Evolutionary conservation across 2,113 vertebrate species (phyloP).

Genomic region (Cyprinodon brontotheroides): DNA sequence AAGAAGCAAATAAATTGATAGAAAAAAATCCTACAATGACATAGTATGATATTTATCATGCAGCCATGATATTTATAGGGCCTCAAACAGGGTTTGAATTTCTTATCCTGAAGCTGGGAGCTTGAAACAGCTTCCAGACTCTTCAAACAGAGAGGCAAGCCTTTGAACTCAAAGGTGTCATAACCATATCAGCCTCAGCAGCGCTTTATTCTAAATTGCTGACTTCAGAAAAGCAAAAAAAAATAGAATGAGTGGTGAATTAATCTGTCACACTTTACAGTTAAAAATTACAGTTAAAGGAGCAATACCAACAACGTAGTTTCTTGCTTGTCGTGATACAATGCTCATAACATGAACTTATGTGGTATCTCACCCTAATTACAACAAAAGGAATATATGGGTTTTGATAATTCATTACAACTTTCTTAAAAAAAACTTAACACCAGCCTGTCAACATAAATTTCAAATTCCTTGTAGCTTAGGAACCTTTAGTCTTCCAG

Average conservation of each 20-base stretch:
- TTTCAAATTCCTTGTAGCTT: too few relatives aligned
- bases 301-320: slow-evolving; percentile 16
- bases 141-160: slow-evolving; percentile 39
- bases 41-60: slow-evolving; percentile 21
- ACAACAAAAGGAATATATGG: background rate
- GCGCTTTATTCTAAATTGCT: slow-evolving; percentile 46
- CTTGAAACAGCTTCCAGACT: slow-evolving; percentile 35
- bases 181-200: slow-evolving; percentile 7
- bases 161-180: slow-evolving; percentile 54
- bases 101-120: background rate
- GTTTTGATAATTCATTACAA: background rate
- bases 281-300: slow-evolving; percentile 6
- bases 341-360: slow-evolving; percentile 26
- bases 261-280: background rate
- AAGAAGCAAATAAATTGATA: slow-evolving; percentile 4
- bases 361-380: slow-evolving; percentile 25
- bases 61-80: background rate
- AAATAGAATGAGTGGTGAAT: slow-evolving; percentile 16
- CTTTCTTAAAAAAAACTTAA: too few relatives aligned
- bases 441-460: too few relatives aligned
- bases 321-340: background rate
- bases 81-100: slow-evolving; percentile 3
- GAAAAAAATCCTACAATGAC: slow-evolving; percentile 16
- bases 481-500: slow-evolving; percentile 40
- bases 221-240: slow-evolving; percentile 28